Evolutionary conservation across 2,797 vertebrate species (phyloP).

Genomic region (Carduelis carduelis): DNA sequence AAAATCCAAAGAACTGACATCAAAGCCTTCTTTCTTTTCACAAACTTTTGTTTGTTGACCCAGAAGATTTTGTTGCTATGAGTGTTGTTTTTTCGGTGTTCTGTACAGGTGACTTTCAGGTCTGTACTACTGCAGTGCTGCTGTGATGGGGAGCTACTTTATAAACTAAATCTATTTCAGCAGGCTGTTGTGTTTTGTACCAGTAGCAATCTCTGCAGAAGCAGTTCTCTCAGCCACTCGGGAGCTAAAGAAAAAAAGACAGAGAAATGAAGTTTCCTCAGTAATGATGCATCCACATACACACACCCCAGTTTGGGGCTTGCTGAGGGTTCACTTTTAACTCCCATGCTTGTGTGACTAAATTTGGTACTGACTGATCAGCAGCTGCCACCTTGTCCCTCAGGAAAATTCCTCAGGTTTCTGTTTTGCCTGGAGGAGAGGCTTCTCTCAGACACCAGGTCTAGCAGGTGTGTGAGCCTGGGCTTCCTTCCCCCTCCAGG

Average conservation of each 20-base stretch:
- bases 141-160: background rate
- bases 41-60: background rate
- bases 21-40: background rate
- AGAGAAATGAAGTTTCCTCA: background rate
- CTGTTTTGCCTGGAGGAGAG: background rate
- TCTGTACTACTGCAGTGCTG: background rate
- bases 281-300: background rate
- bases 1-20: background rate
- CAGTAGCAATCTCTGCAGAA: background rate
- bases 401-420: background rate
- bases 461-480: rapidly evolving
- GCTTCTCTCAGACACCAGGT: background rate
- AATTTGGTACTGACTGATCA: background rate
- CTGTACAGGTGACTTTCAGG: background rate
- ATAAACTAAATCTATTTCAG: background rate
- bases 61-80: background rate
- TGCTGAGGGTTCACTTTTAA: background rate
- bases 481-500: background rate
- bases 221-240: background rate
- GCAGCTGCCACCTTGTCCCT: background rate
- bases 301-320: background rate
- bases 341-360: background rate
- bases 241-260: background rate
- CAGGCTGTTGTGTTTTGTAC: background rate
- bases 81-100: background rate